A percentile compares a stretch with the other conserved stretches of the same genome.
These are phyloP conservation scores for Cladorhizidae sp. DNA, from an alignment of 37 sponge, comb jelly and placozoan genomes.

Conservation along the genomic window DNA sequence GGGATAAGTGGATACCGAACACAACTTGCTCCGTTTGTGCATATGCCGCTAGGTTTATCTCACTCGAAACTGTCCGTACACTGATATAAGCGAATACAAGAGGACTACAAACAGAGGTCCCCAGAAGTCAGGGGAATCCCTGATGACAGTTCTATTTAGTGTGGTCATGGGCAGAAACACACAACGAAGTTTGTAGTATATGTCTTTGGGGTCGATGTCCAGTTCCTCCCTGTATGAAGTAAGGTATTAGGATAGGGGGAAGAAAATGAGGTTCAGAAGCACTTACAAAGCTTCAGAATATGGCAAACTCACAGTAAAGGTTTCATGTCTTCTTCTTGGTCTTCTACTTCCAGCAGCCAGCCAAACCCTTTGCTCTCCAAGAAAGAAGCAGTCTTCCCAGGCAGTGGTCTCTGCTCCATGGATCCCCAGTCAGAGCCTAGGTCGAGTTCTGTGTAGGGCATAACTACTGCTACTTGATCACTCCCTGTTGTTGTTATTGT, in stretches of 20 bases:
- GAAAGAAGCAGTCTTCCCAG: constrained; percentile 34
- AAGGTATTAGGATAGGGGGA: background rate
- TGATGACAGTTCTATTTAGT: constrained; percentile 64
- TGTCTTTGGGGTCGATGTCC: constrained; percentile 86
- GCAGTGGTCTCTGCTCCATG: background rate
- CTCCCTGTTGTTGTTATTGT: background rate
- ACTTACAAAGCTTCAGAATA: background rate
- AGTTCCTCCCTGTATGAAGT: constrained; percentile 76
- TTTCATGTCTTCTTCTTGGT: constrained; percentile 77
- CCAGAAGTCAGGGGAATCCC: constrained; percentile 93
- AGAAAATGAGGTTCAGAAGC: background rate
- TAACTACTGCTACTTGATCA: constrained; percentile 3
- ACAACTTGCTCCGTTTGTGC: too few species aligned
- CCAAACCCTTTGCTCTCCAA: constrained; percentile 82
- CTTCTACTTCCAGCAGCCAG: constrained; percentile 90
- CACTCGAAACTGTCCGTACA: constrained; percentile 91
- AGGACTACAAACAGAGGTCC: constrained; percentile 91
- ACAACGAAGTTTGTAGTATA: constrained; percentile 90
- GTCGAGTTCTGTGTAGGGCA: background rate
- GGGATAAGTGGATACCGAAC: too few species aligned
- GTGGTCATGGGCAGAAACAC: constrained; percentile 78
- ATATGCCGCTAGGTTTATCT: background rate
- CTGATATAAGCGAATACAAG: constrained; percentile 75
- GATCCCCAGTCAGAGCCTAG: constrained; percentile 2
- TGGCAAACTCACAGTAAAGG: constrained; percentile 46